These are phyloP conservation scores for Papilio helenus DNA, from an alignment of 1,140 invertebrate genomes.

Conservation along the genomic window DNA sequence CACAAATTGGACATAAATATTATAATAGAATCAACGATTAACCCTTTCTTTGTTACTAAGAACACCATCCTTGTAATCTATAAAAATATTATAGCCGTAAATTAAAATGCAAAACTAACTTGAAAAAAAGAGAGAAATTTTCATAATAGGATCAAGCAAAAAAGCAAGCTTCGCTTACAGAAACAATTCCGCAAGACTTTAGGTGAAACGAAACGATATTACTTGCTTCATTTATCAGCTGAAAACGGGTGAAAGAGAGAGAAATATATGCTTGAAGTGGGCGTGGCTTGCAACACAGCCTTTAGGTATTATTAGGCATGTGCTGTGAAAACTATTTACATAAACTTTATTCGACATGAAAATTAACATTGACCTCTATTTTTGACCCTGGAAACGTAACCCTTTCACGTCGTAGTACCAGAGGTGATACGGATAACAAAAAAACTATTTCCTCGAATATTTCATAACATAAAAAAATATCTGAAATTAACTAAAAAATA, in stretches of 20 bases:
- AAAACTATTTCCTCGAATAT: not conserved
- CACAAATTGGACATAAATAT: too few species aligned
- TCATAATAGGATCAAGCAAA: constrained; percentile 37
- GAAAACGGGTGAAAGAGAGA: constrained; percentile 36
- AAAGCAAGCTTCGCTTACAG: constrained; percentile 37
- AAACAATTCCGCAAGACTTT: constrained; percentile 39
- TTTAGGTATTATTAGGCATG: constrained; percentile 38
- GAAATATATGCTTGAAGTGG: constrained; percentile 39
- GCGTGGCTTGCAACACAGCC: constrained; percentile 22
- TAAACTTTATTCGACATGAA: not conserved
- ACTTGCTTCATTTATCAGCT: constrained; percentile 40
- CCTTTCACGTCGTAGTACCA: not conserved
- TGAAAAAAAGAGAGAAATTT: constrained; percentile 23
- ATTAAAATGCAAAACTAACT: constrained; percentile 28
- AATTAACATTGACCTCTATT: constrained; percentile 13
- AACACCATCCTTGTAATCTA: not conserved
- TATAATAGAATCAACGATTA: not conserved
- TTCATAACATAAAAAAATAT: not conserved
- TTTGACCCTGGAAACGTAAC: not conserved
- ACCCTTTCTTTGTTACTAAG: not conserved
- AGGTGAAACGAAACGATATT: constrained; percentile 37
- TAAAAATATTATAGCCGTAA: constrained; percentile 12
- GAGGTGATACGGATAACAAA: not conserved
- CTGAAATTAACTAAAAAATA: too few species aligned
- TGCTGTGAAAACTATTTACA: constrained; percentile 36